Base-by-base conservation (phyloP, 2,888 invertebrate species). In the Keiferia lycopersicella region DNA sequence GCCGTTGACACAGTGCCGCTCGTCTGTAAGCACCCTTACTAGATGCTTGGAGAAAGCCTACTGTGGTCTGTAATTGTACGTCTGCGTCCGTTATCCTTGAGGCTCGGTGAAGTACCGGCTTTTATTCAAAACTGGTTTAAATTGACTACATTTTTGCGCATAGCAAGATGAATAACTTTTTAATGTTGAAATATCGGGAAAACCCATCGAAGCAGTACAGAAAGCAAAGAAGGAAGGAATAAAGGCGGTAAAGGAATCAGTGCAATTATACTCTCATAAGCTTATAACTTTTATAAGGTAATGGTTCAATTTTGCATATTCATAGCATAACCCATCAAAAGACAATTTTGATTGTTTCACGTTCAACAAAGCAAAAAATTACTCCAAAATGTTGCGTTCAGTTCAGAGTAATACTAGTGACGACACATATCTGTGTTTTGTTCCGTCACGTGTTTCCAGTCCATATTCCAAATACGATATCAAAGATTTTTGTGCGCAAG, bases 31-130 rank as follows among this genome's bases (percentile, higher is more conserved):
- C n/a, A n/a, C n/a, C n/a, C n/a, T n/a, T n/a, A 45, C 45, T 45
- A 6, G n/a, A n/a, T 45, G n/a, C 6, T 16, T 8, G 16, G 45
- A 45, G 45, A 45, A 45, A 45, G 45, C 16, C 16, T 8, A 41
- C 41, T 2, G 45, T 45, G 16, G 16, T n/a, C n/a, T 22, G 56
- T 59, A 26, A 45, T 60, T 57, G 53, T 41, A 60, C 58, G 22
- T 58, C 57, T 41, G 59, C 58, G 22, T 58, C 57, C 62, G 48
- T 64, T 59, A 61, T 65, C 61, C 63, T 57, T 62, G 62, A 64
- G 50, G 30, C 22, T 11, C 34, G 51, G 51, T 16, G 14, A 20
- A 14, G 11, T 53, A 53, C 51, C 51, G 51, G 51, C 20, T 53
- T 53, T 20, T 7, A 20, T 45, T 53, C 51, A 22, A 53, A 53